A percentile compares a stretch with the other conserved stretches of the same genome.
Evolutionary conservation across 2,888 invertebrate species (phyloP).

Genomic region (Caenorhabditis virilis): DNA sequence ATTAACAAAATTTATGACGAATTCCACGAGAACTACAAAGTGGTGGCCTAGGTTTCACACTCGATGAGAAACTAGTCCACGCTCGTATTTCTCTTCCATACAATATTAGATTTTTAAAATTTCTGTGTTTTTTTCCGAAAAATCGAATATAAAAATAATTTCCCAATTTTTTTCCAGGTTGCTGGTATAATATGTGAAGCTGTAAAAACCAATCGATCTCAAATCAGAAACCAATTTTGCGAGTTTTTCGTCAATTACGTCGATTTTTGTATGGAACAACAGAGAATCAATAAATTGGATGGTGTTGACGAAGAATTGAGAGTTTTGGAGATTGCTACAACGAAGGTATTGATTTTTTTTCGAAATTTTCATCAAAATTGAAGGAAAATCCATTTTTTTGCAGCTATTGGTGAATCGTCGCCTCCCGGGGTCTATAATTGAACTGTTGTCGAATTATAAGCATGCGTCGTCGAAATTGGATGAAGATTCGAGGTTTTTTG

Average conservation of each 20-base stretch:
- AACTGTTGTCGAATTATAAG: neutral
- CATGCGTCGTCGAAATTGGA: neutral
- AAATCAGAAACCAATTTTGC: conserved; percentile 6
- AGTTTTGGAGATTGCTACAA: conserved; percentile 2
- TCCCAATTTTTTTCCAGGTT: no score
- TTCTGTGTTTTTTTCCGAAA: no score
- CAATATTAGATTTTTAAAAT: no score
- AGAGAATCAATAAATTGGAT: neutral
- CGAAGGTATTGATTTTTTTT: neutral
- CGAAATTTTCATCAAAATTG: neutral
- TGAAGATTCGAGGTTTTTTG: conserved; percentile 1
- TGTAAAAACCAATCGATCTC: conserved; percentile 5
- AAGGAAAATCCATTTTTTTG: neutral
- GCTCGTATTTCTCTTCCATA: no score
- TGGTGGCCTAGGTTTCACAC: no score
- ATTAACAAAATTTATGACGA: no score
- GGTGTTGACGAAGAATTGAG: neutral
- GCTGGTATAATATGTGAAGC: conserved; percentile 13
- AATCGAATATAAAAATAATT: no score
- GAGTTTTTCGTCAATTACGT: conserved; percentile 32
- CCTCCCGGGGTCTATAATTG: neutral
- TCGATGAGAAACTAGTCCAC: no score
- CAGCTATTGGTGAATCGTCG: neutral
- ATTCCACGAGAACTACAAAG: no score
- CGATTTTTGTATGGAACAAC: conserved; percentile 12